Evolutionary conservation across 2,113 vertebrate genomes (phyloP).

Genomic region (Rana temporaria): DNA sequence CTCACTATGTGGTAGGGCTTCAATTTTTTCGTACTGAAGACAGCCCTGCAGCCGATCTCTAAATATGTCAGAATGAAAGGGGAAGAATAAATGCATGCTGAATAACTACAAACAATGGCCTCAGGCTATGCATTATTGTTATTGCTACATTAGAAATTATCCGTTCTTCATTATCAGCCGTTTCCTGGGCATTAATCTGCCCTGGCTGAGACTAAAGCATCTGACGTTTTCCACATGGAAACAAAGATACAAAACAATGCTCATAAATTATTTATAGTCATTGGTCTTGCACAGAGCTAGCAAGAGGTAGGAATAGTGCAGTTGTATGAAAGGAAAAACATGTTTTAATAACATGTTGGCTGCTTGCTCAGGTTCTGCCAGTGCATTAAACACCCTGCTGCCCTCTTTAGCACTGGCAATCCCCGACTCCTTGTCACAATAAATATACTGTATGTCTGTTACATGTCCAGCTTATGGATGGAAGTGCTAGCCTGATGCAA

Average conservation of each 20-base stretch:
- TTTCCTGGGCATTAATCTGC: constrained; percentile 52
- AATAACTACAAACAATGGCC: constrained; percentile 42
- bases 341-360: constrained; percentile 36
- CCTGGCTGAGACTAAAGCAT: constrained; percentile 39
- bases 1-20: neutral
- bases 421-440: neutral
- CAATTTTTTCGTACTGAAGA: constrained; percentile 4
- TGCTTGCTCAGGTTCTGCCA: neutral
- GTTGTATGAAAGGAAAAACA: constrained; percentile 11
- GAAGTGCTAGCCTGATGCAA: too few relatives aligned
- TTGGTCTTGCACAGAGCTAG: neutral
- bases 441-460: neutral
- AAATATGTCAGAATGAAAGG: constrained; percentile 19
- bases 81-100: constrained; percentile 31
- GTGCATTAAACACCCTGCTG: constrained; percentile 3
- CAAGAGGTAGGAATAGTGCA: constrained; percentile 14
- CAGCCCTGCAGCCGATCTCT: constrained; percentile 26
- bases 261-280: constrained; percentile 54
- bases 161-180: constrained; percentile 48
- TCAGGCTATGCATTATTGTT: constrained; percentile 45
- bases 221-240: constrained; percentile 46
- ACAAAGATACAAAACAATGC: constrained; percentile 36
- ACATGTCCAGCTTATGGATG: neutral
- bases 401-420: neutral
- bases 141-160: constrained; percentile 51